A percentile compares a stretch with the other conserved stretches of the same genome.
These are phyloP conservation scores for Alentia gelatinosa DNA, from an alignment of 2,888 invertebrate species.

Conservation along the genomic window DNA sequence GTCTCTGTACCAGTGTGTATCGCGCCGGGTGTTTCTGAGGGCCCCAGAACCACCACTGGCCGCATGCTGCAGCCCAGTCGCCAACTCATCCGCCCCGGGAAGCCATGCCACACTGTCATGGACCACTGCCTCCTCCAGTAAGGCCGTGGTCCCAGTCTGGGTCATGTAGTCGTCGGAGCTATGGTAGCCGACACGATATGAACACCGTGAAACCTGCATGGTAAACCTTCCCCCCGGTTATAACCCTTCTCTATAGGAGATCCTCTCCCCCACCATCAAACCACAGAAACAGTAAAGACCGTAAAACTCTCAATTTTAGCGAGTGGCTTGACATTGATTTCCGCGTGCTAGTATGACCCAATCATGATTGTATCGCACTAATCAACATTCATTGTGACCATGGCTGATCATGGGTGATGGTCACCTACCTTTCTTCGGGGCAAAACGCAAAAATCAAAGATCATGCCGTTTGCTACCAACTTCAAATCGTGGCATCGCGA, in stretches of 20 bases:
- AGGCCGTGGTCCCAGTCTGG: neutral
- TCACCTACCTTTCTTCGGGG: too few species aligned
- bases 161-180: neutral
- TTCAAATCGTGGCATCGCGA: neutral
- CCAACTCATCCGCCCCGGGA: neutral
- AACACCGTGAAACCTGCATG: slow-evolving; percentile 35
- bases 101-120: neutral
- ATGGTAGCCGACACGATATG: neutral
- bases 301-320: neutral
- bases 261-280: slow-evolving; percentile 28
- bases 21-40: slow-evolving; percentile 27
- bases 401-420: too few species aligned
- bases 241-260: neutral
- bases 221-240: neutral
- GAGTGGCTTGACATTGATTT: neutral
- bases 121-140: neutral
- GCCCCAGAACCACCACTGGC: slow-evolving; percentile 41
- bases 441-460: neutral
- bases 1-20: slow-evolving; percentile 5
- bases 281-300: slow-evolving; percentile 10
- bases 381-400: neutral
- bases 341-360: neutral
- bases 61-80: neutral
- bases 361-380: neutral
- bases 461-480: neutral